Conservation (phyloP, 2,888 invertebrate species). For the Paralinhomoeus sp. region DNA sequence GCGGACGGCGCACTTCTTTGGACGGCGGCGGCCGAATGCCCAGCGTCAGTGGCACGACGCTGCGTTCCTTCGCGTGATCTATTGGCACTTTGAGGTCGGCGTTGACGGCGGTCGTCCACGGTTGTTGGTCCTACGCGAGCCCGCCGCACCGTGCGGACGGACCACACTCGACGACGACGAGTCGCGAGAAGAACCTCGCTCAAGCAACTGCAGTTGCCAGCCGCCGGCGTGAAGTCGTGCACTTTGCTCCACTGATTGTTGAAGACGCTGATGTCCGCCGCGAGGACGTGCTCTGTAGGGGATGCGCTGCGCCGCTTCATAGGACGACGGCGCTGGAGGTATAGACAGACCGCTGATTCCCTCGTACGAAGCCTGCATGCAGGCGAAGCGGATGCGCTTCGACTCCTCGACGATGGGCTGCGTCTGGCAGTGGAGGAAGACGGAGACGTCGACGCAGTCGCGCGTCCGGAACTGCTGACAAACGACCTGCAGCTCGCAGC, state of each 20-base stretch:
- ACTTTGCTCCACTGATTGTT: slow-evolving; percentile 37
- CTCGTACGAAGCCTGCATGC: slow-evolving; percentile 33
- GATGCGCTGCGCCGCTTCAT: neutral
- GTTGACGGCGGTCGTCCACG: no score
- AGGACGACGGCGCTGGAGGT: neutral
- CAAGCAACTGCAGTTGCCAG: slow-evolving; percentile 24
- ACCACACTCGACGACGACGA: no score
- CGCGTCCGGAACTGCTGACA: slow-evolving; percentile 39
- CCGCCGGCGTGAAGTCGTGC: slow-evolving; percentile 37
- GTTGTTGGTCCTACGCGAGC: no score
- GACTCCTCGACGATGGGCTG: slow-evolving; percentile 40
- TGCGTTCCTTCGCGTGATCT: no score
- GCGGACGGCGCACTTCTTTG: no score
- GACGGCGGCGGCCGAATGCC: no score
- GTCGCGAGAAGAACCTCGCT: no score
- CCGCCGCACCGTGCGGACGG: no score
- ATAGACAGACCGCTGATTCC: slow-evolving; percentile 29
- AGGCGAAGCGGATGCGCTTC: slow-evolving; percentile 32
- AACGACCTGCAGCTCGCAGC: slow-evolving; percentile 34
- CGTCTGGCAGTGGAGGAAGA: slow-evolving; percentile 35
- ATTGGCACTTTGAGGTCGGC: no score
- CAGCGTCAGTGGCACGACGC: no score
- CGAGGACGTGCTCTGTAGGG: slow-evolving; percentile 32
- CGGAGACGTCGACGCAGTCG: slow-evolving; percentile 34
- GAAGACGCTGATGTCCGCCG: slow-evolving; percentile 32